Evolutionary conservation across 92 coral and sea anemone genomes (phyloP).

Genomic region (Palythoa grandis): DNA sequence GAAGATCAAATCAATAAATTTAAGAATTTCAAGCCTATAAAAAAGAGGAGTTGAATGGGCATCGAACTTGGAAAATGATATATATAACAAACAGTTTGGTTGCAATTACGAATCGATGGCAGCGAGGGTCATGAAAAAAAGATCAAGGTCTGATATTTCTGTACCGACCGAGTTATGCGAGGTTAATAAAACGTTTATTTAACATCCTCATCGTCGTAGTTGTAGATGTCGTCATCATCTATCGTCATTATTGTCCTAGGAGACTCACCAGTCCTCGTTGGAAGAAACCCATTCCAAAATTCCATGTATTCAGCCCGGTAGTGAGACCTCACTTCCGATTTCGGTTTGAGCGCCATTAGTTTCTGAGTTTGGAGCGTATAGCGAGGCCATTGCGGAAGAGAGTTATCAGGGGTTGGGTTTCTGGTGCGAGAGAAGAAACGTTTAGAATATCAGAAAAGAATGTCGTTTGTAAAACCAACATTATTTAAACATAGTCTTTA

Average conservation of each 20-base stretch:
- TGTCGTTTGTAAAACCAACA: neutral
- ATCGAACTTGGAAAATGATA: too few species aligned
- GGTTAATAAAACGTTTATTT: too few species aligned
- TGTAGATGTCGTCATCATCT: neutral
- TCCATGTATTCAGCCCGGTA: constrained; percentile 3
- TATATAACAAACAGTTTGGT: too few species aligned
- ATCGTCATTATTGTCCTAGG: neutral
- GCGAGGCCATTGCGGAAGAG: neutral
- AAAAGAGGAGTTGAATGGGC: too few species aligned
- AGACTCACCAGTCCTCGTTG: neutral
- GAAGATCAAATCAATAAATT: too few species aligned
- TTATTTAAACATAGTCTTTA: too few species aligned
- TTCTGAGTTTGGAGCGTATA: constrained; percentile 2
- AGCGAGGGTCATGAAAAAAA: too few species aligned
- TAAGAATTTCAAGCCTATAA: too few species aligned
- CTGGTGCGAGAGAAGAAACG: neutral
- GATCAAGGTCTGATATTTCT: too few species aligned
- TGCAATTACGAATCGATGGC: too few species aligned
- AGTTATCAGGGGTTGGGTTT: constrained; percentile 14
- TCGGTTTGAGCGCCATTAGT: constrained; percentile 22
- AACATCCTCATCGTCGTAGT: too few species aligned
- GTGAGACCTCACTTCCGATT: constrained; percentile 4
- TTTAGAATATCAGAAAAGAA: neutral
- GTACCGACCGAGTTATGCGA: too few species aligned
- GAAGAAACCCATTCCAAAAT: constrained; percentile 19